These are phyloP conservation scores for Sphaerophoria rueppellii DNA, from an alignment of 2,888 invertebrate species.

Conservation along the genomic window DNA sequence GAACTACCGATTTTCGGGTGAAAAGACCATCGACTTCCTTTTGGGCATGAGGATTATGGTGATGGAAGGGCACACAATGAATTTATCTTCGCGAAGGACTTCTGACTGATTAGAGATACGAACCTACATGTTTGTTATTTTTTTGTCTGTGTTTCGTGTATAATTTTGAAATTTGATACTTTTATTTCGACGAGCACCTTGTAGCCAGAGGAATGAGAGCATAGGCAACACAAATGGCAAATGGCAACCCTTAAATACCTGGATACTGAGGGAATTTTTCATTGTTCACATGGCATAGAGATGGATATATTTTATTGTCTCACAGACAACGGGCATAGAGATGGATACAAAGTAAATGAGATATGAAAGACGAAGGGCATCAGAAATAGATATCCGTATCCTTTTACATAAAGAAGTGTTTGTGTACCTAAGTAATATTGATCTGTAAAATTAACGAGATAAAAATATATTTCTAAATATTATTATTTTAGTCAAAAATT, in stretches of 20 bases:
- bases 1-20: slow-evolving; percentile 46
- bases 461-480: no score
- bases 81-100: slow-evolving; percentile 61
- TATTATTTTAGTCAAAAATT: no score
- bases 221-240: neutral
- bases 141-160: slow-evolving; percentile 20
- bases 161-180: slow-evolving; percentile 58
- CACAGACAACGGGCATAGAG: neutral
- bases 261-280: slow-evolving; percentile 33
- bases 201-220: neutral
- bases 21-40: slow-evolving; percentile 45
- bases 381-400: no score
- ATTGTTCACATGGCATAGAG: slow-evolving; percentile 18
- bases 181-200: slow-evolving; percentile 48
- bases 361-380: no score
- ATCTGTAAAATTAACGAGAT: no score
- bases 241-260: slow-evolving; percentile 47
- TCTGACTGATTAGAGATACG: slow-evolving; percentile 66
- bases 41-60: slow-evolving; percentile 13
- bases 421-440: no score
- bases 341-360: neutral
- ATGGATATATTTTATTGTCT: neutral
- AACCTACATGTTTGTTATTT: slow-evolving; percentile 2
- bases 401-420: no score
- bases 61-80: slow-evolving; percentile 51